These are phyloP conservation scores for Typhlichthys subterraneus DNA, from an alignment of 2,797 vertebrate species.

Conservation along the genomic window DNA sequence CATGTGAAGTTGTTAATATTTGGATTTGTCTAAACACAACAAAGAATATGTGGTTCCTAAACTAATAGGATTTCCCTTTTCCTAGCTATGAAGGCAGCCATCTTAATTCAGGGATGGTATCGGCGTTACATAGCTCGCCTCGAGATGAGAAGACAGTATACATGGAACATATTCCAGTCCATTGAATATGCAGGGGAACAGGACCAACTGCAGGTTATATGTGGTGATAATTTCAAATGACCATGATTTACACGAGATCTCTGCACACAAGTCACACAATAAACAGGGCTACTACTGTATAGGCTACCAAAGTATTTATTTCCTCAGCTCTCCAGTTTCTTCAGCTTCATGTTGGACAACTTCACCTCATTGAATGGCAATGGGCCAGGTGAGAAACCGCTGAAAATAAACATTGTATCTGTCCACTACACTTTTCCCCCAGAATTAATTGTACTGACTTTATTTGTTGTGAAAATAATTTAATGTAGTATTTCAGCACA, in stretches of 20 bases:
- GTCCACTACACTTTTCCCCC: too few species aligned
- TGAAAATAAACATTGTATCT: background rate
- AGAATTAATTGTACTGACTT: too few species aligned
- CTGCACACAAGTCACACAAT: background rate
- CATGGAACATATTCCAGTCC: constrained; percentile 93
- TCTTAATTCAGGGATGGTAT: constrained; percentile 96
- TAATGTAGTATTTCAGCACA: too few species aligned
- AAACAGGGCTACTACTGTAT: background rate
- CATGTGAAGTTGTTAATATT: too few species aligned
- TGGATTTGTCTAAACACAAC: too few species aligned
- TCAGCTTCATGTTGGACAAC: constrained; percentile 93
- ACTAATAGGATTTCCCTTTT: background rate
- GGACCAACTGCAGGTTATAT: constrained; percentile 80
- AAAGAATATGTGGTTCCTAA: too few species aligned
- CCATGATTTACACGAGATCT: background rate
- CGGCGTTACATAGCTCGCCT: constrained; percentile 86
- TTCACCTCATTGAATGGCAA: constrained; percentile 75
- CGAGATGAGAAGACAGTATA: constrained; percentile 87
- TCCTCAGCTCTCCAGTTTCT: constrained; percentile 90
- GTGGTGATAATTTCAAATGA: background rate
- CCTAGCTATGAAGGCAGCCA: constrained; percentile 86
- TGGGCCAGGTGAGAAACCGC: constrained; percentile 76
- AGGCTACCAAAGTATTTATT: background rate
- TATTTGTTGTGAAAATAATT: too few species aligned
- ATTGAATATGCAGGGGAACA: constrained; percentile 96